Base-by-base conservation (phyloP, 2,888 invertebrate species). In the Trichogramma evanescens region DNA sequence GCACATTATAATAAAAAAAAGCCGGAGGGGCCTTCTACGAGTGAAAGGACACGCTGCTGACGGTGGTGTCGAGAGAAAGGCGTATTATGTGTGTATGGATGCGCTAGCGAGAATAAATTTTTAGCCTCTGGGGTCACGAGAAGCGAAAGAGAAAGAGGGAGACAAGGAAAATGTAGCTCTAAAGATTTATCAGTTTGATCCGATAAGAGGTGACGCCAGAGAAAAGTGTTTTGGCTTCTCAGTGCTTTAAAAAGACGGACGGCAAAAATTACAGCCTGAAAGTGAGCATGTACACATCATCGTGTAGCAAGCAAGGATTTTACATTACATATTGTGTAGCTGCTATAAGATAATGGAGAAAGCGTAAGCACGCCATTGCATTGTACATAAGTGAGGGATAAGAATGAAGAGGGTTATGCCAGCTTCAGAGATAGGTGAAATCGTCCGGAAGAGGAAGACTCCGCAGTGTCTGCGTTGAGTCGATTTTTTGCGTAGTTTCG, bases 41-140 rank as follows among this genome's bases (percentile, higher is more conserved):
- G 77, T 77, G 77, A 77, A 77, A 77, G 77, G 77, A 75, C 56
- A 41, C 52, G 57, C 13, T n/a, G 46, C 26, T 26, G 26, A 26
- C 26, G 26, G 26, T 26, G 26, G 26, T 26, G 26, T 39, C 10
- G 43, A 50, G 60, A 60, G 63, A 63, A 63, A 63, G 63, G 63
- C 60, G 43, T 46, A 26, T 26, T 26, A 26, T 26, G 26, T 26
- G 26, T 26, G 26, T 26, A 26, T 26, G 26, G 26, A 26, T 26
- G 26, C 26, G 54, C 55, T 63, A 51, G 56, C 59, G 59, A 56
- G 62, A 66, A 59, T 53, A 56, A 62, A 59, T 51, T 58, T 45
- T 58, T 45, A 43, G 40, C 44, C 41, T 46, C 40, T 38, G 46
- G 38, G 10, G 8, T 13, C 9, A 52, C 13, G 62, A 61, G 62